A percentile compares a stretch with the other conserved stretches of the same genome.
These are phyloP conservation scores for Helicoverpa armigera DNA, from an alignment of 1,140 invertebrate genomes.

Conservation along the genomic window DNA sequence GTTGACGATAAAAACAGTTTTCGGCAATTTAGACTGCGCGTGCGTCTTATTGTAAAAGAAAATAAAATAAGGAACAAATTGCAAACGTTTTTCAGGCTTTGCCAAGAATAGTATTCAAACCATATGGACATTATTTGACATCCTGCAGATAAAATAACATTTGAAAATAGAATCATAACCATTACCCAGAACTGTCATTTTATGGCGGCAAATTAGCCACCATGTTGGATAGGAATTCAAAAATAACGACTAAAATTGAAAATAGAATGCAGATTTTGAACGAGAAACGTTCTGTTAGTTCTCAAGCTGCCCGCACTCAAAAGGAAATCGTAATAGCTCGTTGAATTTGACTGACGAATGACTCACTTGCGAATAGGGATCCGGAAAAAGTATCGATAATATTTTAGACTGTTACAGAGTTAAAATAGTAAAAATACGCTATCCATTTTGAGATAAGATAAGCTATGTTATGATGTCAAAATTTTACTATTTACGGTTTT, in stretches of 20 bases:
- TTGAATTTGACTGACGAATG: slow-evolving; percentile 64
- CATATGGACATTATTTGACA: neutral
- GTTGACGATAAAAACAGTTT: slow-evolving; percentile 25
- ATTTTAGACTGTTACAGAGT: neutral
- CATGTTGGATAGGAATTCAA: slow-evolving; percentile 25
- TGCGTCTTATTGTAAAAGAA: neutral
- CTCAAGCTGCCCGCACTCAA: slow-evolving; percentile 47
- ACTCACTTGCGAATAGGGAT: slow-evolving; percentile 54
- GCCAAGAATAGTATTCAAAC: no score
- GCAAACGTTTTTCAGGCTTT: neutral
- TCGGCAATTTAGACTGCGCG: slow-evolving; percentile 24
- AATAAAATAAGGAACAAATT: neutral
- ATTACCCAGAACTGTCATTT: neutral
- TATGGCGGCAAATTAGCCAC: slow-evolving; percentile 19
- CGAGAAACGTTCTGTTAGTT: slow-evolving; percentile 48
- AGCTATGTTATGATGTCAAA: no score
- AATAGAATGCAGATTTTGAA: slow-evolving; percentile 37
- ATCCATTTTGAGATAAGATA: no score
- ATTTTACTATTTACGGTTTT: no score
- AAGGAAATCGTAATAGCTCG: slow-evolving; percentile 70
- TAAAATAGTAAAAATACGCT: no score
- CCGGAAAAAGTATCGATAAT: slow-evolving; percentile 15
- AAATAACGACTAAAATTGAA: slow-evolving; percentile 36
- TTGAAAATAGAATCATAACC: neutral
- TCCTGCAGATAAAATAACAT: neutral